A percentile compares a stretch with the other conserved stretches of the same genome.
Evolutionary conservation across 1,140 invertebrate genomes (phyloP).

Genomic region (Panagrolaimus sp.): DNA sequence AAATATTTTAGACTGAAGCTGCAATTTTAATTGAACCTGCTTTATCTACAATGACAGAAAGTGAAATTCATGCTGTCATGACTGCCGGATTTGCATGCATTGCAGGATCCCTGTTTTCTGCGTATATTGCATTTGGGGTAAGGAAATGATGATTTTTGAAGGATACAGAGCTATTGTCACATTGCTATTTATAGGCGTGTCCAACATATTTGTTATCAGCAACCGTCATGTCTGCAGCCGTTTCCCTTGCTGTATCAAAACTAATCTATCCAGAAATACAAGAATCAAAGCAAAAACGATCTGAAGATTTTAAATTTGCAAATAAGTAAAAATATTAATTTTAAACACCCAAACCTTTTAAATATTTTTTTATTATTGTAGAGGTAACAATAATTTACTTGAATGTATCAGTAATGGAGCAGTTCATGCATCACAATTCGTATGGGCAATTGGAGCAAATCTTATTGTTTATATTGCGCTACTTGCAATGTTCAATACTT

Average conservation of each 20-base stretch:
- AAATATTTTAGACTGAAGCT: slow-evolving; percentile 73
- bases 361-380: slow-evolving; percentile 8
- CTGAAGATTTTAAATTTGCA: slow-evolving; percentile 44
- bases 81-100: slow-evolving; percentile 86
- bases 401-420: slow-evolving; percentile 69
- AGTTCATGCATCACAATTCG: slow-evolving; percentile 66
- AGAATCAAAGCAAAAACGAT: slow-evolving; percentile 53
- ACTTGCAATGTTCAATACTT: slow-evolving; percentile 73
- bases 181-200: slow-evolving; percentile 56
- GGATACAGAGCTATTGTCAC: neutral
- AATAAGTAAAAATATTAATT: slow-evolving; percentile 48
- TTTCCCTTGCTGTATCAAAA: slow-evolving; percentile 80
- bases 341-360: neutral
- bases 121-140: slow-evolving; percentile 60
- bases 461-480: slow-evolving; percentile 82
- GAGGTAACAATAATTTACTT: slow-evolving; percentile 84
- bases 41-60: slow-evolving; percentile 73
- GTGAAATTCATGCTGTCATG: slow-evolving; percentile 85
- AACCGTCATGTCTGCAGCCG: slow-evolving; percentile 88
- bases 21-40: slow-evolving; percentile 80
- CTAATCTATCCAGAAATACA: slow-evolving; percentile 83
- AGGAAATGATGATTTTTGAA: neutral
- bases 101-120: slow-evolving; percentile 81
- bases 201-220: slow-evolving; percentile 69
- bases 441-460: slow-evolving; percentile 81